Evolutionary conservation across 2,113 vertebrate species (phyloP), one percentile per base, ranked within the genome.

Genomic region (Fregata magnificens): DNA sequence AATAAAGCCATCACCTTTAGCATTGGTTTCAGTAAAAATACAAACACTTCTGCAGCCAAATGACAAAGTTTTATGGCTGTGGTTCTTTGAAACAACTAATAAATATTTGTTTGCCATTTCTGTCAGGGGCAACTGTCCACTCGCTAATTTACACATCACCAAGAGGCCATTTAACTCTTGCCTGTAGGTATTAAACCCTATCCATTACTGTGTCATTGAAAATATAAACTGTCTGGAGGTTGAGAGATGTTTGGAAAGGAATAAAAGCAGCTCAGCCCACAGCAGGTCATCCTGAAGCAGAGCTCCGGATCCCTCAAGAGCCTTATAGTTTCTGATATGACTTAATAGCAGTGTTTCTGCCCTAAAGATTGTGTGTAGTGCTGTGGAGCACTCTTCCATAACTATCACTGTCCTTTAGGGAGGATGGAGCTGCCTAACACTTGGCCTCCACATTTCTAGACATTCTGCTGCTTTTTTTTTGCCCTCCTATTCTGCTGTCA

Each of bases 61-160:
- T 1, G 67, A 50, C 91, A 44, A 85, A 96, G 86, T 94, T 97
- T 96, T 95, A 95, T 52, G 71, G 88, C 86, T 90, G 82, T 47
- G 84, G 94, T 82, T 91, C 94, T 91, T 95, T 94, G 93, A 82
- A 97, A 96, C 66, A 94, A 95, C 91, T 88, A 82, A 91, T 87
- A 96, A 96, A 97, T 94, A 95, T 93, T 97, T 96, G 88, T 96
- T 95, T 95, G 95, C 96, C 93, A 90, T 95, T 95, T 82, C 91
- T 96, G 89, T 91, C 81, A 67, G 78, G 93, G 52, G 29, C 78
- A 85, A 92, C 82, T 94, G 95, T 95, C 93, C 87, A 62, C 62
- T 93, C 58, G 29, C 74, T 94, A 97, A 97, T 97, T 95, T 94
- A 95, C 74, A 70, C 78, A 80, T 82, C 66, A 47, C 86, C 93